Percentiles rank a stretch among this genome's conserved stretches.
Evolutionary conservation across 2,888 invertebrate genomes (phyloP).

Genomic region (Trachelus stipa): DNA sequence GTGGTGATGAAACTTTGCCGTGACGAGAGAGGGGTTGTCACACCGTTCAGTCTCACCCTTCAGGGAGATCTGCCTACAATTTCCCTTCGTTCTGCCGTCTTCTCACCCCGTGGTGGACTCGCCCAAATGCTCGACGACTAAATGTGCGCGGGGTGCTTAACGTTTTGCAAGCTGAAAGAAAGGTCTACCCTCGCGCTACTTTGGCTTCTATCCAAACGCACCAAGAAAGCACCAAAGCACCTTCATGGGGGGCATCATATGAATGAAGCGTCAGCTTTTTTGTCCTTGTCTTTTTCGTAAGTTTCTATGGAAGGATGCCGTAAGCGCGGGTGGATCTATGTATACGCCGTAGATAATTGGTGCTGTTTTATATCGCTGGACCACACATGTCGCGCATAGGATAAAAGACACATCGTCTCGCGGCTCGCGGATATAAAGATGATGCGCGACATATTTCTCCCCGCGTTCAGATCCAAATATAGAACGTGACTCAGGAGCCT

Average conservation of each 20-base stretch:
- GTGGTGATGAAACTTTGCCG: slow-evolving; percentile 65
- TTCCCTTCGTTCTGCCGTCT: slow-evolving; percentile 27
- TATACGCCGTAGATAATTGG: slow-evolving; percentile 12
- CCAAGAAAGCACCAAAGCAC: not conserved
- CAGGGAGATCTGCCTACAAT: slow-evolving; percentile 1
- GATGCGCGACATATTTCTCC: slow-evolving; percentile 60
- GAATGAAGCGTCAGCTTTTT: not conserved
- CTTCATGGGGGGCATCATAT: not conserved
- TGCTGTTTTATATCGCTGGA: slow-evolving; percentile 2
- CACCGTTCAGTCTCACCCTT: slow-evolving; percentile 46
- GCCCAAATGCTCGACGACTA: slow-evolving; percentile 9
- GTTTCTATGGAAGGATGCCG: not conserved
- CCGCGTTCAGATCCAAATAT: slow-evolving; percentile 42
- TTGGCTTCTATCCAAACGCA: not conserved
- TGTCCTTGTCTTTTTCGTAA: not conserved
- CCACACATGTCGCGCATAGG: slow-evolving; percentile 46
- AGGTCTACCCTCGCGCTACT: not conserved
- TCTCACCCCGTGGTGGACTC: slow-evolving; percentile 14
- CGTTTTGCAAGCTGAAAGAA: not conserved
- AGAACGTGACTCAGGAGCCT: slow-evolving; percentile 44
- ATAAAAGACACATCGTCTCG: slow-evolving; percentile 43
- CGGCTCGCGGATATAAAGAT: slow-evolving; percentile 25
- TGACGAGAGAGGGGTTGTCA: slow-evolving; percentile 62
- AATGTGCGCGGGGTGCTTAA: not conserved
- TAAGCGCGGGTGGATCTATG: not conserved